A percentile compares a stretch with the other conserved stretches of the same genome.
Evolutionary conservation across 2,797 vertebrate species (phyloP).

Genomic region (Acanthurus lineatus): DNA sequence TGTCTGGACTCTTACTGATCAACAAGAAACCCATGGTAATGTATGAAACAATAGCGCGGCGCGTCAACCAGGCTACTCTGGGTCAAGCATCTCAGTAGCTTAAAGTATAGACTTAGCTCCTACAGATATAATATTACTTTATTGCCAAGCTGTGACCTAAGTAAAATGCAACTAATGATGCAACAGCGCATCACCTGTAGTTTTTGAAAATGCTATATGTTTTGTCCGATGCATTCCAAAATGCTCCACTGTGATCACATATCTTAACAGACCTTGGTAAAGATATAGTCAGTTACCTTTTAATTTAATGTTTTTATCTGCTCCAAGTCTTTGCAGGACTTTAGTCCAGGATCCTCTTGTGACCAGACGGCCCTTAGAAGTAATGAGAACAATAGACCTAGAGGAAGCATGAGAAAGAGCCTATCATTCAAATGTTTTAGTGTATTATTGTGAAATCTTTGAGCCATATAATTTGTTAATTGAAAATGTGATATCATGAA

Average conservation of each 20-base stretch:
- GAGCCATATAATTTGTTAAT: no score
- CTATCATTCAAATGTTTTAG: no score
- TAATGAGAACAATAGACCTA: slow-evolving; percentile 92
- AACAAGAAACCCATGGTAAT: no score
- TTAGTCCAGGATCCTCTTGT: slow-evolving; percentile 92
- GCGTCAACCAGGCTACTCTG: no score
- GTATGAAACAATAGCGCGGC: no score
- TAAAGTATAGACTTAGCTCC: no score
- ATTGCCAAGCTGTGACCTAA: background rate
- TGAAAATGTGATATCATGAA: no score
- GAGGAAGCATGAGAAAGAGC: background rate
- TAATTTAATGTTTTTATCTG: slow-evolving; percentile 83
- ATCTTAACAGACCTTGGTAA: background rate
- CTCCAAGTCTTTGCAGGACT: slow-evolving; percentile 91
- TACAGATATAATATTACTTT: background rate
- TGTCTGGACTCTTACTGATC: no score
- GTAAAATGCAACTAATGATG: background rate
- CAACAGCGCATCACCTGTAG: background rate
- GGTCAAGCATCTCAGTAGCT: no score
- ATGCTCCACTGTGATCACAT: background rate
- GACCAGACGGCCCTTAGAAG: slow-evolving; percentile 90
- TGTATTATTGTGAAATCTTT: no score
- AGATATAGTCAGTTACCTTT: slow-evolving; percentile 87
- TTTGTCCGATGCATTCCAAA: background rate
- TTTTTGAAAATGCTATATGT: background rate